Evolutionary conservation across 2,113 vertebrate species (phyloP), one percentile per base, ranked within the genome.

Genomic region (Tor tambroides): DNA sequence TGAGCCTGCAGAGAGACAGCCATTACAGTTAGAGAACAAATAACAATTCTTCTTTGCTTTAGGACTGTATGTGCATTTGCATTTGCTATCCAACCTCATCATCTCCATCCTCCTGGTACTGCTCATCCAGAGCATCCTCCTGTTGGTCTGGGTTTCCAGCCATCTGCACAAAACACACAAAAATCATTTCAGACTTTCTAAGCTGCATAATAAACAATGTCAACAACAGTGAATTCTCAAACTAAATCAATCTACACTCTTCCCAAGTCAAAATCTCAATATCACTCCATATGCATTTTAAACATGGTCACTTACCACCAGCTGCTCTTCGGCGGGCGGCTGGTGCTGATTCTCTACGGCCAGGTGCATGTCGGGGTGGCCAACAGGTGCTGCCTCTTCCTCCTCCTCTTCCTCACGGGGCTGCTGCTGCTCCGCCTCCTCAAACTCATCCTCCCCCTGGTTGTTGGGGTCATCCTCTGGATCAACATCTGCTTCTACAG

Each of bases 401-500:
- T 93, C 95, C n/a, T 90, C 91, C 43, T 46, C 43, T 26, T 94
- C 95, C 41, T 95, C 94, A 38, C 93, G 95, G 85, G 94, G 95
- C 51, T 95, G 96, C 59, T 97, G 96, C 61, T 98, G 96, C 88
- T 97, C 97, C 0, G 98, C 98, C 93, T 99, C 97, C 86, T 99
- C 98, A 91, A 99, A 98, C 92, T 99, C 98, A 88, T 99, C 98
- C 91, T 99, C 98, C 0, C 98, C 98, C 93, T 99, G 98, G 91
- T 99, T 99, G 93, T 99, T 99, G 21, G 98, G 98, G 92, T 99
- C 98, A 59, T 99, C 96, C 78, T 98, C 96, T 4, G 98, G 98
- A 92, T 98, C 97, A 80, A 98, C 89, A 10, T 99, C 97, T 17
- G 95, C 95, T 14, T 94, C 89, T 26, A 90, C 93, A 30, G 91